Evolutionary conservation across 2,113 vertebrate species (phyloP), one percentile per base, ranked within the genome.

Genomic region (Hydrolagus affinis): DNA sequence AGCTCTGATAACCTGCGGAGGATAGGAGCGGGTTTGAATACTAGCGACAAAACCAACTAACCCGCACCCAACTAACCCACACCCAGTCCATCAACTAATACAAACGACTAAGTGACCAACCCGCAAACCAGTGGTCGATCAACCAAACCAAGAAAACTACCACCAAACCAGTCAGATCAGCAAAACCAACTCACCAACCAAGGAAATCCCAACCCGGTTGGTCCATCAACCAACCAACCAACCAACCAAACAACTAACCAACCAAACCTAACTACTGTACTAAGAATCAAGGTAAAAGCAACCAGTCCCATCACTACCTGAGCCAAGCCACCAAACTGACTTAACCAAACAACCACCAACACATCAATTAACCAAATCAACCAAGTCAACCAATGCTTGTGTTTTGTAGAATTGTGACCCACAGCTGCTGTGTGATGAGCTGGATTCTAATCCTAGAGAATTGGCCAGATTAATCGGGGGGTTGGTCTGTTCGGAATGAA

Each of bases 1-100:
- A 83, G 78, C 28, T 83, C 66, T 83, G 62, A 66, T 83, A 9
- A 25, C 30, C 32, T 74, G 72, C 72, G 44, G 10, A 74, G 15
- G 14, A 74, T 30, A 75, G 56, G 56, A 56, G 32, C 14, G 56
- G 32, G 73, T 75, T 75, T 32, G 44, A 68, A 19, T 9, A 30
- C 30, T 64, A 60, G 28, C 25, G 64, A 19, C 32, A 44, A 56
- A 56, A 66, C 60, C 25, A 83, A 64, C 28, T 66, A 21, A 66
- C 25, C 60, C 9, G 30, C 7, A 15, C 19, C 78, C 2, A 8
- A 64, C 23, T 15, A 19, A 64, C 23, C 0, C 76, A 59, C 76
- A 78, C n/a, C 23, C 71, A 32, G 14, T 14, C 44, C 71, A 32
- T 12, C 14, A 17, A 8, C 57, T 8, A 62, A 77, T 59, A 17